Evolutionary conservation across 2,888 invertebrate genomes (phyloP), one percentile per base, ranked within the genome.

Genomic region (Branchellion lobata): DNA sequence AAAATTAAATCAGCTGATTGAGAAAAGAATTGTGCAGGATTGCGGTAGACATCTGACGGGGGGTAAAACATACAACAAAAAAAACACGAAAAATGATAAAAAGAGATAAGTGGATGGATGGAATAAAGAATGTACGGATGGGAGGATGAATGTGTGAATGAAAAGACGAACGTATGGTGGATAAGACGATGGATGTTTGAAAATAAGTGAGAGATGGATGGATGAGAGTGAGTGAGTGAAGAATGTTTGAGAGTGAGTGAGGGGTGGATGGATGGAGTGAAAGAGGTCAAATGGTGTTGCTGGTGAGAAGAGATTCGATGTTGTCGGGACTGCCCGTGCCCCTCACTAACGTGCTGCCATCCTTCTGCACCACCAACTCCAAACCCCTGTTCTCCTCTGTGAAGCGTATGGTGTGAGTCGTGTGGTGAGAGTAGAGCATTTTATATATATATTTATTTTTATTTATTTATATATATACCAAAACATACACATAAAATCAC

Each of bases 281-380:
- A 18, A n/a, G 61, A 57, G 24, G 24, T 57, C 61, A 57, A n/a
- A 57, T 57, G 61, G 61, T 57, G 61, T 57, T 57, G 61, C 61
- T 57, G 61, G 24, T 24, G 24, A 57, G 61, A 5, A 24, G 24
- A n/a, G 61, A 5, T 24, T 57, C 61, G n/a, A 57, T 8, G 72
- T 27, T 24, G 1, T 27, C 72, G 11, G 36, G 24, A 31, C 33
- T 72, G 72, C 27, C 40, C 14, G 40, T 53, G 57, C 51, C 40
- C 21, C 53, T 27, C 51, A 75, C 21, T 11, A 75, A n/a, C 8
- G 75, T 53, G n/a, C 40, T 53, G 27, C 75, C 75, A 27, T 75
- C 75, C 57, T 53, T 53, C 11, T 53, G 47, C 75, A 75, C 75
- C 33, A 75, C 33, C 75, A 75, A 33, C 75, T 75, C 27, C 53